Conservation (phyloP, 2,113 vertebrate genomes). For the Saguinus midas region DNA sequence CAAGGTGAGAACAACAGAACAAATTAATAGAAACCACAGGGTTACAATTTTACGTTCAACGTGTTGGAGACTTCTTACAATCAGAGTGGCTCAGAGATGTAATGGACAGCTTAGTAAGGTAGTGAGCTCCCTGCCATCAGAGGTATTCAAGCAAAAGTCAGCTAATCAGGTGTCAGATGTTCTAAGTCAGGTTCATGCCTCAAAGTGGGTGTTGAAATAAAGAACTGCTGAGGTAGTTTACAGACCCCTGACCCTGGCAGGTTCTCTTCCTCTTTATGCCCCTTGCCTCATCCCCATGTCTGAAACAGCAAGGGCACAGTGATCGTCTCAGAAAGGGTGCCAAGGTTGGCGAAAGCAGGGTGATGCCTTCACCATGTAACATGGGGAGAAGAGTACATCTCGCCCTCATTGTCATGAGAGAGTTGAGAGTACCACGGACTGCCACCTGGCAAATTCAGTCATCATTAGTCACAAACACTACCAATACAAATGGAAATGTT, state of each 20-base stretch:
- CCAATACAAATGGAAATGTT: neutral
- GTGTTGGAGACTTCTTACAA: neutral
- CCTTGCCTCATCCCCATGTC: neutral
- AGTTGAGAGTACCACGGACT: neutral
- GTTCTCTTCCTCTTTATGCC: neutral
- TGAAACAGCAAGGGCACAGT: neutral
- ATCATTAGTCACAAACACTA: neutral
- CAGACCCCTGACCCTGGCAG: neutral
- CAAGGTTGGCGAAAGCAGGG: neutral
- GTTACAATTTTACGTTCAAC: neutral
- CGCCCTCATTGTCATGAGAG: neutral
- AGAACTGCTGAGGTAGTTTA: neutral
- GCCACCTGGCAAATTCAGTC: neutral
- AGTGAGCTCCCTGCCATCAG: neutral
- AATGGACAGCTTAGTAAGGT: neutral
- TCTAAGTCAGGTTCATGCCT: neutral
- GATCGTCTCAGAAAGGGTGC: neutral
- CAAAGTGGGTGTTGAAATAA: neutral
- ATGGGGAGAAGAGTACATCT: neutral
- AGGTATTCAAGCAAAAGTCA: neutral
- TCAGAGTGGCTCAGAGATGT: neutral
- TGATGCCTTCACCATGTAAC: neutral
- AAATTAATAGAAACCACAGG: neutral
- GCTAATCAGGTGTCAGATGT: neutral
- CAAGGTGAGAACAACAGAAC: neutral